Conservation (phyloP, 1,140 invertebrate species). For the Portunus trituberculatus region DNA sequence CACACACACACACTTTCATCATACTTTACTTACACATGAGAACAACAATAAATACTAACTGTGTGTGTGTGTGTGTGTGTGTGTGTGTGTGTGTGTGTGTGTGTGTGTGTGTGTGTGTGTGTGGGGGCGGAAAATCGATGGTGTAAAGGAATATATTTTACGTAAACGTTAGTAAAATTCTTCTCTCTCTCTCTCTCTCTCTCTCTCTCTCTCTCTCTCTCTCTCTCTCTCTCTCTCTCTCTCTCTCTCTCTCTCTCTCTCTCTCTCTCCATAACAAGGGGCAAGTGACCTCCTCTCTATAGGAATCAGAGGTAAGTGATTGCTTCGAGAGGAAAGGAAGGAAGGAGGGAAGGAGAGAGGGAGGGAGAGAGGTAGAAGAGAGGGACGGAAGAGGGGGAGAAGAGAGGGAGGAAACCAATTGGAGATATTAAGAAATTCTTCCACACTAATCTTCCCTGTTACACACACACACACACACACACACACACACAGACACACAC, state of each 20-base stretch:
- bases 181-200: constrained; percentile 6
- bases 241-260: constrained; percentile 30
- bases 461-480: constrained; percentile 18
- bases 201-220: constrained; percentile 27
- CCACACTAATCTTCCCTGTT: not conserved
- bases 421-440: not conserved
- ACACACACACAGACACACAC: constrained; percentile 40
- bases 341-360: not conserved
- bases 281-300: not conserved
- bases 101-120: constrained; percentile 10
- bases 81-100: constrained; percentile 43
- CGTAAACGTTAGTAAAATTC: too few species aligned
- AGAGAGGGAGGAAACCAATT: too few species aligned
- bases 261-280: constrained; percentile 6
- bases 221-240: constrained; percentile 43
- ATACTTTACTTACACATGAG: not conserved
- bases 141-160: too few species aligned
- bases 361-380: too few species aligned
- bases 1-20: too few species aligned
- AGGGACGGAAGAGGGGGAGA: too few species aligned
- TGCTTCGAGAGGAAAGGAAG: not conserved
- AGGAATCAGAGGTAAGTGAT: constrained; percentile 21
- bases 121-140: too few species aligned
- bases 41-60: not conserved
- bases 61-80: constrained; percentile 43